Evolutionary conservation across 2,888 invertebrate species (phyloP).

Genomic region (Ctena decussata): DNA sequence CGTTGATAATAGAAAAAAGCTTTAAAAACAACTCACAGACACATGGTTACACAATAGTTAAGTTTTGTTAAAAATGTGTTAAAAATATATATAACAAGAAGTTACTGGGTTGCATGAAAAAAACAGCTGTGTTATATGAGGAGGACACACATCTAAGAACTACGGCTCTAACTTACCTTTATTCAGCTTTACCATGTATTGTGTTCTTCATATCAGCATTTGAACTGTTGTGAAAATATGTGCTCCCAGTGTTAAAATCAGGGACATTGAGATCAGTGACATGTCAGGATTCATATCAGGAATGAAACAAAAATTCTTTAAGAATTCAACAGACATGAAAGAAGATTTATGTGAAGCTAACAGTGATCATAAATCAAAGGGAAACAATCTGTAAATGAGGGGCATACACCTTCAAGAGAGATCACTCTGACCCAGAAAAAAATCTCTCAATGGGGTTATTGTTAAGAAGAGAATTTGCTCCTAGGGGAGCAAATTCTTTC

Average conservation of each 20-base stretch:
- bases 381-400: no score
- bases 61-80: background rate
- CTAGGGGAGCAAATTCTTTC: no score
- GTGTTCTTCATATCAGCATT: conserved; percentile 56
- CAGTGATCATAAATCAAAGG: background rate
- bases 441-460: no score
- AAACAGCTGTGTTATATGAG: conserved; percentile 2
- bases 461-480: no score
- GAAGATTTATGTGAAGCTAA: conserved; percentile 2
- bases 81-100: background rate
- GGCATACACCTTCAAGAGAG: no score
- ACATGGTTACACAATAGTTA: conserved; percentile 1
- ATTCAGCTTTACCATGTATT: no score
- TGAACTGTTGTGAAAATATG: conserved; percentile 50
- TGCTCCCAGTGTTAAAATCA: conserved; percentile 18
- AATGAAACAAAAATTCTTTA: no score
- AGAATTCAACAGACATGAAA: no score
- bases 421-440: no score
- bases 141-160: background rate
- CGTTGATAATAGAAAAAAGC: background rate
- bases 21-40: no score
- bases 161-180: no score
- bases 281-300: no score
- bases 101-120: background rate
- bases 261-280: background rate